Evolutionary conservation across 1,140 invertebrate genomes (phyloP).

Genomic region (Coenobita brevimanus): DNA sequence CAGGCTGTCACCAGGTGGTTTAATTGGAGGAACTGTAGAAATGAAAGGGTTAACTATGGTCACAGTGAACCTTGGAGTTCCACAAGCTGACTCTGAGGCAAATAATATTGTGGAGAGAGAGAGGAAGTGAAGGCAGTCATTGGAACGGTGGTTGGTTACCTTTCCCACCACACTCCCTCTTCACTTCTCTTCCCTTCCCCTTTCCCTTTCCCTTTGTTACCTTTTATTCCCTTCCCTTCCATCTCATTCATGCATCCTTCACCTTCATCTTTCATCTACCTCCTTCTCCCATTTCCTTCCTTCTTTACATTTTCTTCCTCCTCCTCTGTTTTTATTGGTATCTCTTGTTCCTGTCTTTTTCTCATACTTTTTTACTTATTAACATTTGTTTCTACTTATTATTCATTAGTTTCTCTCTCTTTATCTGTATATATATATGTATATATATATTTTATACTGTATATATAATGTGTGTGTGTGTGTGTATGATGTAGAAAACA

Average conservation of each 20-base stretch:
- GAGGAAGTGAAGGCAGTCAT: conserved; percentile 29
- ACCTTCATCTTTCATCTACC: no score
- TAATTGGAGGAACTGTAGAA: no score
- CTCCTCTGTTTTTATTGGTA: no score
- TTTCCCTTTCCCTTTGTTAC: neutral
- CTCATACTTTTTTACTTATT: neutral
- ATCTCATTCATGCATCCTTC: neutral
- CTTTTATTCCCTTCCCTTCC: neutral
- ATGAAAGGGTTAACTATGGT: no score
- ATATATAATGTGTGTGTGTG: no score
- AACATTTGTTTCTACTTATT: neutral
- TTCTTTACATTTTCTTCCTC: neutral
- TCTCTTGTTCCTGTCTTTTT: neutral
- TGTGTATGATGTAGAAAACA: no score
- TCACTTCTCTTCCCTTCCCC: neutral
- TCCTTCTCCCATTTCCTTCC: neutral
- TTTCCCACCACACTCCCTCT: neutral
- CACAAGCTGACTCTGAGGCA: conserved; percentile 5
- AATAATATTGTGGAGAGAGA: neutral
- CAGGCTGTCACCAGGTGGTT: no score
- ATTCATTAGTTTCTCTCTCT: neutral
- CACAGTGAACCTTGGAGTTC: no score
- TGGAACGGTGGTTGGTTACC: conserved; percentile 16
- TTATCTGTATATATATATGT: neutral
- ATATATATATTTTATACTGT: neutral